Conservation (phyloP, 2,888 invertebrate genomes). For the Trissolcus japonicus region DNA sequence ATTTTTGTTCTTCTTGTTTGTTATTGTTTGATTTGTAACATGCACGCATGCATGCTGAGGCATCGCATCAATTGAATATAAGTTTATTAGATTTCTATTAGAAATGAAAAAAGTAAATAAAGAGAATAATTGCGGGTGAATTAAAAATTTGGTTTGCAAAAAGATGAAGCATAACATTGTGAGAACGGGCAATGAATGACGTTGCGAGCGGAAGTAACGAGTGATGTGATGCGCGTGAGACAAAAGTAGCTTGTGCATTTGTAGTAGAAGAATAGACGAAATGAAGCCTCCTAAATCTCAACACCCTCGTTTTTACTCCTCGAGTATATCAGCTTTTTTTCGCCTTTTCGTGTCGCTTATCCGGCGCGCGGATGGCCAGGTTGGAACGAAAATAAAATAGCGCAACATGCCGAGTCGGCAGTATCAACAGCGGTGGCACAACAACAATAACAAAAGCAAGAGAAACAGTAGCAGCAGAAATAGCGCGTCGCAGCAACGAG, state of each 20-base stretch:
- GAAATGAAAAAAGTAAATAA: no score
- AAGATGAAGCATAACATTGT: slow-evolving; percentile 1
- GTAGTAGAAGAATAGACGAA: slow-evolving; percentile 71
- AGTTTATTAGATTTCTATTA: no score
- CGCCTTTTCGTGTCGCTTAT: slow-evolving; percentile 33
- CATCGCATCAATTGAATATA: no score
- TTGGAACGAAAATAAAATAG: slow-evolving; percentile 41
- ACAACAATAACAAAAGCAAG: slow-evolving; percentile 56
- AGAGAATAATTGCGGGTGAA: not conserved
- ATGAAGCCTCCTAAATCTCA: slow-evolving; percentile 74
- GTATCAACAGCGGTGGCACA: slow-evolving; percentile 51
- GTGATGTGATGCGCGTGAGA: slow-evolving; percentile 53
- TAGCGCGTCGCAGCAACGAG: slow-evolving; percentile 53
- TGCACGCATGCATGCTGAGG: no score
- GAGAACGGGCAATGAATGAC: slow-evolving; percentile 1
- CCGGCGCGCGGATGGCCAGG: slow-evolving; percentile 21
- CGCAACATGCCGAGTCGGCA: slow-evolving; percentile 36
- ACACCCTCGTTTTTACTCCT: slow-evolving; percentile 61
- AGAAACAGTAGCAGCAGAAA: slow-evolving; percentile 41
- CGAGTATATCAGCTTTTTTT: slow-evolving; percentile 29
- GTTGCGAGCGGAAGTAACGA: slow-evolving; percentile 11
- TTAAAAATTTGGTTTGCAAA: not conserved
- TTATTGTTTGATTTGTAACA: no score
- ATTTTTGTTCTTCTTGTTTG: no score
- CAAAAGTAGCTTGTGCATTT: slow-evolving; percentile 61